Base-by-base conservation (phyloP, 2,113 vertebrate species). In the Nansenia antarctica region DNA sequence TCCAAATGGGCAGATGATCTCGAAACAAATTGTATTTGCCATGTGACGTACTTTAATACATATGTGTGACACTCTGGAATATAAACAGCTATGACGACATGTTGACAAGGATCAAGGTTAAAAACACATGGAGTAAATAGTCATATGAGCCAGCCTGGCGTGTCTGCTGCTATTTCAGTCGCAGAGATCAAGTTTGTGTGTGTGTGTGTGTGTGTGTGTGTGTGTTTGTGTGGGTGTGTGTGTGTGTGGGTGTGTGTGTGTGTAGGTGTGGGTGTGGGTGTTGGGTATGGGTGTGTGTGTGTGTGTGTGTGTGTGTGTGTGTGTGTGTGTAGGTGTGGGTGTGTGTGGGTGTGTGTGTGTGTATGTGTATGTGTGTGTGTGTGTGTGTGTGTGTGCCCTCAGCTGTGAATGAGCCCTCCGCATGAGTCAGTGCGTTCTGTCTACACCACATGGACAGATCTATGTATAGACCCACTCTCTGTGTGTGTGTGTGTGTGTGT, bases 111-210 rank as follows among this genome's bases (percentile, higher is more conserved):
- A 24, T 62, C 37, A 42, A 72, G 57, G 39, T 62, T 30, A 73
- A 45, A 24, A 18, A 47, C 7, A 62, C 34, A 37, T 52, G 15
- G 29, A 27, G 42, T 74, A 62, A 45, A 57, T 63, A 20, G 59
- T 45, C 65, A 58, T 39, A 64, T 73, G 82, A 79, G 59, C 60
- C 45, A 42, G 64, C 20, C 39, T 49, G 47, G 35, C 52, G 18
- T 24, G 47, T 59, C 58, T 79, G 53, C 63, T 79, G 60, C 27
- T 3, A 59, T 61, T 79, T 76, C 62, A 70, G 32, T 57, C 67
- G 55, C 59, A 71, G 42, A 12, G 65, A 39, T 49, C 62, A 32
- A 47, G 22, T 45, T 55, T 74, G 58, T 53, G 49, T 72, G 32
- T 65, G 30, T 39, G 24, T 42, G n/a, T 47, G 66, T 76, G 73